Percentiles rank a stretch among this genome's conserved stretches.
phyloP scores from a whole-genome alignment of 2,888 invertebrate species.

The Drosophila austrosaltans region DNA sequence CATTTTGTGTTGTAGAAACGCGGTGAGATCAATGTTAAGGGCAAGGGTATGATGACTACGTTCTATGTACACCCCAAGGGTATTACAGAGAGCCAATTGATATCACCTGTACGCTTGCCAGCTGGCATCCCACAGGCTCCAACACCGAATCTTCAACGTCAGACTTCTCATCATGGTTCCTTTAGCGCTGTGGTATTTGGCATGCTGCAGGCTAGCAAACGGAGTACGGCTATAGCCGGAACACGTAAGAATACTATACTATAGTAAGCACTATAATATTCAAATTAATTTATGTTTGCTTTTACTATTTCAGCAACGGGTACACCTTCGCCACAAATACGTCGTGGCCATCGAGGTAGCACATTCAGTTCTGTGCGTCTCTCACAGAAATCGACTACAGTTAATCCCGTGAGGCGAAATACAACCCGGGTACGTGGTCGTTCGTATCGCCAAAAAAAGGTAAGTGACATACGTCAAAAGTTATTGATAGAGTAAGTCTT shows the following conservation, averaged over 20 bases:
- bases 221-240: conserved; percentile 81
- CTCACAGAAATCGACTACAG: conserved; percentile 83
- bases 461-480: conserved; percentile 33
- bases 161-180: conserved; percentile 90
- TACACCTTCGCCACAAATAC: conserved; percentile 83
- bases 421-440: conserved; percentile 85
- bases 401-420: conserved; percentile 85
- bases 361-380: conserved; percentile 86
- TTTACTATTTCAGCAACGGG: conserved; percentile 76
- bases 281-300: not conserved
- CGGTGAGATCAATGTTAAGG: conserved; percentile 95
- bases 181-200: conserved; percentile 94
- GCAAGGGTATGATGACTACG: conserved; percentile 98
- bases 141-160: conserved; percentile 86
- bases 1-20: conserved; percentile 86
- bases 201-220: conserved; percentile 90
- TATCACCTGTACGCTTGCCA: conserved; percentile 81
- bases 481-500: too few relatives aligned
- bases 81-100: conserved; percentile 79
- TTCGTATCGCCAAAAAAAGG: conserved; percentile 83
- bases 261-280: not conserved
- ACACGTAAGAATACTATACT: conserved; percentile 79
- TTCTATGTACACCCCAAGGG: conserved; percentile 91
- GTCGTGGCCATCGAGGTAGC: conserved; percentile 82
- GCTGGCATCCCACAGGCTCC: conserved; percentile 84